Evolutionary conservation across 2,797 vertebrate species (phyloP).

Genomic region (Pteropus rufus): DNA sequence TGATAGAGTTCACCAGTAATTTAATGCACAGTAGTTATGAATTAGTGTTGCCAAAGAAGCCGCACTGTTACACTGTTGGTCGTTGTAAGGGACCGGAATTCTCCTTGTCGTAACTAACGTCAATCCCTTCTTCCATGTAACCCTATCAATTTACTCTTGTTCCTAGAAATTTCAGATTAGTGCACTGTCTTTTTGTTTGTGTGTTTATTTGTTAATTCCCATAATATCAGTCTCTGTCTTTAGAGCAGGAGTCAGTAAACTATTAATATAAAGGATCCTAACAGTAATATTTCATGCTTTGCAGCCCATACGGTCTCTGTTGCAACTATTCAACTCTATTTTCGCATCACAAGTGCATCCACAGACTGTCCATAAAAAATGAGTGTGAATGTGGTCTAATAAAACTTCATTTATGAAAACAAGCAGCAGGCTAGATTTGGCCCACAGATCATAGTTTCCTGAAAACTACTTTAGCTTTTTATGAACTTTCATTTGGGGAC

Average conservation of each 20-base stretch:
- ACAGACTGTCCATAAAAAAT: not conserved
- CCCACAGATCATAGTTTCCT: not conserved
- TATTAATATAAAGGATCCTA: not conserved
- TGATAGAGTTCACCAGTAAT: not conserved
- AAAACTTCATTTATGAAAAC: conserved; percentile 26
- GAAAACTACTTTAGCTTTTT: not conserved
- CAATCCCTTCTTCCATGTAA: not conserved
- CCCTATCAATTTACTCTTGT: not conserved
- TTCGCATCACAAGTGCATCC: not conserved
- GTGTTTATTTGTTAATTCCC: not conserved
- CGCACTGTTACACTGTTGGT: not conserved
- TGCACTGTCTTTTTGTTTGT: not conserved
- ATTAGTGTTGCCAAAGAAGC: conserved; percentile 18
- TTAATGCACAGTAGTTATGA: not conserved
- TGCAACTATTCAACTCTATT: not conserved
- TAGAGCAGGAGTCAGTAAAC: not conserved
- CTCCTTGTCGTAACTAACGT: not conserved
- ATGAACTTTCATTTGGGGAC: not conserved
- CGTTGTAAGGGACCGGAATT: not conserved
- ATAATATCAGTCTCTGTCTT: not conserved
- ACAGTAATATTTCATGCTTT: not conserved
- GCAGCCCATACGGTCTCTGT: not conserved
- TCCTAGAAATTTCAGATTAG: not conserved
- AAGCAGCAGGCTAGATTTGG: not conserved
- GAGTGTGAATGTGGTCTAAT: not conserved